Base-by-base conservation (phyloP, 2,888 invertebrate genomes). In the Tromatobia lineatoria region DNA sequence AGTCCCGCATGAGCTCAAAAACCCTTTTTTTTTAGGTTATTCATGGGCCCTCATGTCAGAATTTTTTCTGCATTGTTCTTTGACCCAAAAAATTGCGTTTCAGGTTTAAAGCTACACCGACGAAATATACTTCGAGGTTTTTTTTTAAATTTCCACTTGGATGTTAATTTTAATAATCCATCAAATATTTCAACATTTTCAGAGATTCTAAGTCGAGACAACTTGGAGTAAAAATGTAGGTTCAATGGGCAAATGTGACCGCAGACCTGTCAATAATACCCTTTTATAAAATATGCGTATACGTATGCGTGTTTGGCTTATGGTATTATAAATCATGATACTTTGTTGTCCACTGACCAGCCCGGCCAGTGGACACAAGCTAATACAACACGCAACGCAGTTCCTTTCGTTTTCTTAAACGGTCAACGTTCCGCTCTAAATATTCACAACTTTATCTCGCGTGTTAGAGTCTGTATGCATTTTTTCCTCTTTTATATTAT, bases 381-480 rank as follows among this genome's bases (percentile, higher is more conserved):
- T 47, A 74, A 81, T 69, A 77, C 50, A 15, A 23, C 84, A 52
- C 61, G 69, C 75, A 70, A 70, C 67, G 23, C 69, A 77, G 61
- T 84, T 75, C 84, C 84, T 75, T 82, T 85, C 84, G 64, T 85
- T 84, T 85, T 85, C 81, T 82, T 64, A 85, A 85, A 82, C 79
- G 70, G 84, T 66, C 70, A 78, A 82, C 84, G 84, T 85, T 85
- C 81, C 84, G 84, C 84, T 85, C 84, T 82, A 67, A 85, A 85
- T 85, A 82, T 82, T 82, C 82, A 85, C 75, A 59, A 64, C 42
- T 59, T 81, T 75, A 75, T 78, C 81, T 70, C 78, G 74, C 78
- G 57, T 57, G 74, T 70, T 15, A 45, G 34, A 52, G 20, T 45
- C 45, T 42, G 42, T 29, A 23, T 66, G 52, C 64, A 64, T 38